A percentile compares a stretch with the other conserved stretches of the same genome.
Conservation (phyloP, 1,140 invertebrate species). For the Babylonia areolata region DNA sequence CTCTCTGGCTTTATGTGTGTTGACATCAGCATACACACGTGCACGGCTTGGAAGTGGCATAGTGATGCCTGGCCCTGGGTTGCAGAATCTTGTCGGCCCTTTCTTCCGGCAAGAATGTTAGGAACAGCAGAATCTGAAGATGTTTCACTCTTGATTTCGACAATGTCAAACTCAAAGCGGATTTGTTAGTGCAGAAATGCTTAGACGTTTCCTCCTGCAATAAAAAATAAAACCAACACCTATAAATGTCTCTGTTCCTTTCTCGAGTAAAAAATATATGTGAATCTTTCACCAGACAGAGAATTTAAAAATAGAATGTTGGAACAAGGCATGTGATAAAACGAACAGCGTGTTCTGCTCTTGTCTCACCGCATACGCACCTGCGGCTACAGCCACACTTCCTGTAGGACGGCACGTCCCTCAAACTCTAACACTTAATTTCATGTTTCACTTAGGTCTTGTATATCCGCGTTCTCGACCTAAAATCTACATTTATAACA, state of each 20-base stretch:
- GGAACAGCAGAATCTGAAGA: too few relatives aligned
- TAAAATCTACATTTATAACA: conserved; percentile 26
- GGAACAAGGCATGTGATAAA: too few relatives aligned
- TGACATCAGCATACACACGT: conserved; percentile 98
- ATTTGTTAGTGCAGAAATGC: too few relatives aligned
- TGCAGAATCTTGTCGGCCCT: not conserved
- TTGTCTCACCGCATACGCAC: conserved; percentile 29
- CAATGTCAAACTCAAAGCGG: too few relatives aligned
- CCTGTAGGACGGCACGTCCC: not conserved
- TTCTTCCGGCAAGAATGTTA: too few relatives aligned
- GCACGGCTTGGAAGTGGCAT: conserved; percentile 91
- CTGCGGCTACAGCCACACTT: conserved; percentile 27
- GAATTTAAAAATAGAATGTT: too few relatives aligned
- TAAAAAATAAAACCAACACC: too few relatives aligned
- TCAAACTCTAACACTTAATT: conserved; percentile 10
- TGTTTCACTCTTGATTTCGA: too few relatives aligned
- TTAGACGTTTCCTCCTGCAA: too few relatives aligned
- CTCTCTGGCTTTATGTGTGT: conserved; percentile 97
- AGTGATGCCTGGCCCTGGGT: conserved; percentile 40
- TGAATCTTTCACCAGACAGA: too few relatives aligned
- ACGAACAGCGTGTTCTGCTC: conserved; percentile 5
- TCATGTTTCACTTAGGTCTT: conserved; percentile 24
- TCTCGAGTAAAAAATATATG: too few relatives aligned
- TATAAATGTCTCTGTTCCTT: too few relatives aligned
- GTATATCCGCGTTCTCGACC: conserved; percentile 29